phyloP scores from a whole-genome alignment of 2,888 invertebrate genomes.

The Orchestes rusci region DNA sequence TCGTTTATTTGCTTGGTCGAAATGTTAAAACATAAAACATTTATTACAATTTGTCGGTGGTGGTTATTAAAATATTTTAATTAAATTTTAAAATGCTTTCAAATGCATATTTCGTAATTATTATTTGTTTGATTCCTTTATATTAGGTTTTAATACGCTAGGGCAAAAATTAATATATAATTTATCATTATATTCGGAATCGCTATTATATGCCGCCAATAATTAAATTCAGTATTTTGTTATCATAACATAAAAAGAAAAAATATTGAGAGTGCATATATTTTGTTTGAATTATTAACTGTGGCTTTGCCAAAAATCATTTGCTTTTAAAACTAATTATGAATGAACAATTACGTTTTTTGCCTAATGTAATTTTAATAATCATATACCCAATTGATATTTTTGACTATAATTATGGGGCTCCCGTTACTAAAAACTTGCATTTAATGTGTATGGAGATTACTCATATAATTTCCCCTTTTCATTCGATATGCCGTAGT shows the following conservation, averaged over 20 bases:
- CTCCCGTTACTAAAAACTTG: conserved; percentile 1
- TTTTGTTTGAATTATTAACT: conserved; percentile 20
- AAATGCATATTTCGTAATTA: conserved; percentile 24
- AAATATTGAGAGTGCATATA: conserved; percentile 3
- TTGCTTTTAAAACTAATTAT: conserved; percentile 18
- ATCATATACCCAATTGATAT: conserved; percentile 8
- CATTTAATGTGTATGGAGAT: conserved; percentile 5
- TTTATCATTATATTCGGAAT: conserved; percentile 22
- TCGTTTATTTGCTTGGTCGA: conserved; percentile 16
- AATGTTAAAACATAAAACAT: conserved; percentile 20
- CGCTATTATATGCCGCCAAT: conserved; percentile 16
- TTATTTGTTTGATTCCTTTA: conserved; percentile 25
- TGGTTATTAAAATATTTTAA: conserved; percentile 25
- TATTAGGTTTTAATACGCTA: conserved; percentile 23
- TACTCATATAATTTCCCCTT: no score
- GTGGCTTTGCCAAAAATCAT: conserved; percentile 14
- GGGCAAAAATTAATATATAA: conserved; percentile 24
- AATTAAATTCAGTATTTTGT: conserved; percentile 20
- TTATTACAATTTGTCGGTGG: conserved; percentile 22
- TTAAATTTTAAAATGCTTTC: conserved; percentile 25
- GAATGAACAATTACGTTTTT: conserved; percentile 18
- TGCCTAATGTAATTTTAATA: conserved; percentile 9
- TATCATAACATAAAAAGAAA: conserved; percentile 18
- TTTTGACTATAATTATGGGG: conserved; percentile 4
- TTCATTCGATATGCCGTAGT: no score